Evolutionary conservation across 2,797 vertebrate genomes (phyloP).

Genomic region (Intellagama lesueurii): DNA sequence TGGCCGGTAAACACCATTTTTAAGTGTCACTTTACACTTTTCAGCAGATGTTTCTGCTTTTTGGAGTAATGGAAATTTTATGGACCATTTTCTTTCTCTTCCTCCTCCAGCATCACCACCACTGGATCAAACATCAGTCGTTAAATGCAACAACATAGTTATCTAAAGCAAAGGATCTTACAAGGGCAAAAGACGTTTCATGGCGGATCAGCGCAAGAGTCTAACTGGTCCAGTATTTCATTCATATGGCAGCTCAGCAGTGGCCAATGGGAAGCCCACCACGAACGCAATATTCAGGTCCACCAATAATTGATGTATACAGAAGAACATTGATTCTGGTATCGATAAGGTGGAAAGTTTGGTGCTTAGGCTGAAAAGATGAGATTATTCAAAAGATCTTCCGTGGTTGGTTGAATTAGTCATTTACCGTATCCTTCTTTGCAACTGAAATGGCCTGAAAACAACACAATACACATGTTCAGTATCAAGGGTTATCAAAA

Average conservation of each 20-base stretch:
- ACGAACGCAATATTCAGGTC: neutral
- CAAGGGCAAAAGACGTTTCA: neutral
- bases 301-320: neutral
- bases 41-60: constrained; percentile 74
- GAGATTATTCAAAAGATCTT: neutral
- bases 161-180: constrained; percentile 23
- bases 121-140: constrained; percentile 44
- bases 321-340: neutral
- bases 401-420: neutral
- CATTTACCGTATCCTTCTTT: neutral
- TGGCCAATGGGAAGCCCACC: neutral
- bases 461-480: neutral
- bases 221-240: neutral
- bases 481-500: too few relatives aligned
- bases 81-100: constrained; percentile 63
- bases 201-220: neutral
- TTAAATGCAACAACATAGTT: constrained; percentile 44
- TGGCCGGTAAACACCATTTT: constrained; percentile 64
- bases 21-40: constrained; percentile 57
- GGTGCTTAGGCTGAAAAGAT: neutral
- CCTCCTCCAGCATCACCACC: constrained; percentile 51
- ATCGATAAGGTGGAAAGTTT: constrained; percentile 11
- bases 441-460: neutral
- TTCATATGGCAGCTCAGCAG: neutral
- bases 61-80: constrained; percentile 66